phyloP scores from a whole-genome alignment of 2,797 vertebrate genomes.

The Tadarida brasiliensis region DNA sequence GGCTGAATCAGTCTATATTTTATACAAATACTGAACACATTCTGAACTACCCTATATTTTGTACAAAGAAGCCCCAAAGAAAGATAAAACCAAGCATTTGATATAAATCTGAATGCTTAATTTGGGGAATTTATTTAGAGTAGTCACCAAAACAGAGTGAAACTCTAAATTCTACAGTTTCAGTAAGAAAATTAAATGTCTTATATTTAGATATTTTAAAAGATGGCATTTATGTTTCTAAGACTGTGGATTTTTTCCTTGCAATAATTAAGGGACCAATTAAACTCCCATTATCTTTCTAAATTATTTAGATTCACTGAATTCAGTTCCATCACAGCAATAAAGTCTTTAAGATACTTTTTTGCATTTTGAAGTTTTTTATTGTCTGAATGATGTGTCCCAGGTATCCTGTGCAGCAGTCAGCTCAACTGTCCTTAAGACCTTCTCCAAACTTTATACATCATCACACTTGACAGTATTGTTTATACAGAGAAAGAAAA shows the following conservation, averaged over 20 bases:
- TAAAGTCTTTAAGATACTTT: conserved; percentile 36
- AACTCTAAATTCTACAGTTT: conserved; percentile 58
- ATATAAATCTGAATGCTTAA: conserved; percentile 40
- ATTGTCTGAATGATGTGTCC: neutral
- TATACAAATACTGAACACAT: neutral
- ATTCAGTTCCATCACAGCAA: conserved; percentile 21
- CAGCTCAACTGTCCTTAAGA: neutral
- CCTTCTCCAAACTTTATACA: neutral
- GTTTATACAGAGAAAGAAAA: neutral
- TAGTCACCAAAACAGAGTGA: neutral
- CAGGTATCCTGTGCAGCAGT: neutral
- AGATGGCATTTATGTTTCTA: conserved; percentile 40
- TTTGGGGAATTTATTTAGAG: conserved; percentile 22
- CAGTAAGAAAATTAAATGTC: conserved; percentile 36
- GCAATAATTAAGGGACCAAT: conserved; percentile 6
- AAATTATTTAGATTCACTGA: conserved; percentile 6
- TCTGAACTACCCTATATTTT: conserved; percentile 58
- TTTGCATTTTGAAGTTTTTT: neutral
- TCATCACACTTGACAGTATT: neutral
- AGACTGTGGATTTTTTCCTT: neutral
- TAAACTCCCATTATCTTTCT: conserved; percentile 21
- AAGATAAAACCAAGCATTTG: conserved; percentile 48
- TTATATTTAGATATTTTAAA: conserved; percentile 51
- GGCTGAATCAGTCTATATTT: conserved; percentile 49
- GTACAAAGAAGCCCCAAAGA: conserved; percentile 17